Evolutionary conservation across 2,797 vertebrate genomes (phyloP).

Genomic region (Sebastes goodei): DNA sequence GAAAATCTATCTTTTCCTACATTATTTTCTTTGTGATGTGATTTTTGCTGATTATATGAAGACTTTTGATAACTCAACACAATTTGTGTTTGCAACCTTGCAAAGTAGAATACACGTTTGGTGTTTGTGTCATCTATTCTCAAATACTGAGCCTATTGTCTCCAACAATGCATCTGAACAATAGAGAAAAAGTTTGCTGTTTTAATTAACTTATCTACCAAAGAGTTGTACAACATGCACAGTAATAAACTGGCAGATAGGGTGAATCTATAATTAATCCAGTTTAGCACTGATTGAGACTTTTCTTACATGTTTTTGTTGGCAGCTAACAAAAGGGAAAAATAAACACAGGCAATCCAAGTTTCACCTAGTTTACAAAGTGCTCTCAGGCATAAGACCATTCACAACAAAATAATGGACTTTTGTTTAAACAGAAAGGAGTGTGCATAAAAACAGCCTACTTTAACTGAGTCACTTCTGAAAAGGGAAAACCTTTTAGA

Average conservation of each 20-base stretch:
- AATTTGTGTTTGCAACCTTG: not conserved
- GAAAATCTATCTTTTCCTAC: not conserved
- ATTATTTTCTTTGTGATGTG: not conserved
- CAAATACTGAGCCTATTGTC: not conserved
- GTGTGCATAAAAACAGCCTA: not conserved
- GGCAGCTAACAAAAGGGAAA: not conserved
- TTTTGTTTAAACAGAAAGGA: not conserved
- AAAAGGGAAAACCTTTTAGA: not conserved
- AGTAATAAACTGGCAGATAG: not conserved
- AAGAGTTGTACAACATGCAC: not conserved
- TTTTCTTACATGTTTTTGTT: not conserved
- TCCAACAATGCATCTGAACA: not conserved
- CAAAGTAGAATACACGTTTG: not conserved
- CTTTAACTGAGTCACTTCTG: not conserved
- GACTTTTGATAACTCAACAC: not conserved
- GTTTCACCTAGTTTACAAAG: slow-evolving; percentile 10
- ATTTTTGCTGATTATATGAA: not conserved
- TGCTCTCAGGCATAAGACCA: not conserved
- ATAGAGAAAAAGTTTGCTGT: not conserved
- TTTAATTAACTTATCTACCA: not conserved
- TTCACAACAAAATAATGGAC: not conserved
- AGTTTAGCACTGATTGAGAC: not conserved
- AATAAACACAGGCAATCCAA: not conserved
- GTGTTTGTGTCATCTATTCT: not conserved
- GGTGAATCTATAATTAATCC: not conserved